These are phyloP conservation scores for Lamellibrachia satsuma DNA, from an alignment of 2,888 invertebrate genomes.

Conservation along the genomic window DNA sequence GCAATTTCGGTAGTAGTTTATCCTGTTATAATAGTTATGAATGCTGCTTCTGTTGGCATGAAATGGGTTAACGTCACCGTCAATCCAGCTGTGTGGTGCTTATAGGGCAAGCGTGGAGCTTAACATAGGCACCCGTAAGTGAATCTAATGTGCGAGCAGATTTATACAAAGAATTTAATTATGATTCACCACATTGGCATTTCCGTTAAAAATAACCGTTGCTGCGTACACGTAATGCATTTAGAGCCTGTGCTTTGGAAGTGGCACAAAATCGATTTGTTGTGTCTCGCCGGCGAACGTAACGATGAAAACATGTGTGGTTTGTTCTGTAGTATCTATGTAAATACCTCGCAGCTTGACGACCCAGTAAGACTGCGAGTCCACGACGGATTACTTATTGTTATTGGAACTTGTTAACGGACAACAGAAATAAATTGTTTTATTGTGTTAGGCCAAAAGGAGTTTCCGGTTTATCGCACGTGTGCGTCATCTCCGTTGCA, in stretches of 20 bases:
- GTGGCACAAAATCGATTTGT: slow-evolving; percentile 8
- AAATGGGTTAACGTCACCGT: too few species aligned
- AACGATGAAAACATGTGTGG: not conserved
- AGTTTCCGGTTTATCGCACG: not conserved
- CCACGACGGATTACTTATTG: not conserved
- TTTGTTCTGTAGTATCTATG: not conserved
- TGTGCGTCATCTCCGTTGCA: not conserved
- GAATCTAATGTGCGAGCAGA: not conserved
- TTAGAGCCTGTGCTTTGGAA: not conserved
- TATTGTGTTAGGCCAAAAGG: not conserved
- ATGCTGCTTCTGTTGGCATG: too few species aligned
- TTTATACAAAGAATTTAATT: not conserved
- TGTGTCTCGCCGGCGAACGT: not conserved
- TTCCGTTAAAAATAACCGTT: not conserved
- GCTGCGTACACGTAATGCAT: not conserved
- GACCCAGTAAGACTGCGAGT: not conserved
- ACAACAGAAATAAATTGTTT: not conserved
- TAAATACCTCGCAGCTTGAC: not conserved
- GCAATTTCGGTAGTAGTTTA: too few species aligned
- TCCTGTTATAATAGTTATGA: too few species aligned
- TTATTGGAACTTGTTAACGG: not conserved
- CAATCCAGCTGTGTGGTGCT: not conserved
- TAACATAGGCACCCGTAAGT: not conserved
- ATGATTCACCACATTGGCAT: not conserved
- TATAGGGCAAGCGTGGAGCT: not conserved